phyloP scores from a whole-genome alignment of 2,888 invertebrate genomes.

The Limnephilus auricula region DNA sequence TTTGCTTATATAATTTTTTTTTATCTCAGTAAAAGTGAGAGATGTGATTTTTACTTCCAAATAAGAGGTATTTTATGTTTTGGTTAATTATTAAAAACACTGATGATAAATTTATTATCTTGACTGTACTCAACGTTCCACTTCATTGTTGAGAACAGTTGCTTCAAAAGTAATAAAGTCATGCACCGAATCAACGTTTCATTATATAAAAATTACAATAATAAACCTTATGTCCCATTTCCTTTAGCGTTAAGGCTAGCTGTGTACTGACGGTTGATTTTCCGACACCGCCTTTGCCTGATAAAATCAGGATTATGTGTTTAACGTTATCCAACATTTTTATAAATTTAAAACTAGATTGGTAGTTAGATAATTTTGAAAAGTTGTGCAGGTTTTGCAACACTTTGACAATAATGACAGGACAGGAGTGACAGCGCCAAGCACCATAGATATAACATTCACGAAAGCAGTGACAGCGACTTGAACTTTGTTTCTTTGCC shows the following conservation, averaged over 20 bases:
- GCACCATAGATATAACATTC: too few relatives aligned
- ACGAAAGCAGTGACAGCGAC: not conserved
- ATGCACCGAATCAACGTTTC: not conserved
- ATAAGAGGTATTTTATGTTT: too few relatives aligned
- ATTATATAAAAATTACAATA: not conserved
- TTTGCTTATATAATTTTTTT: too few relatives aligned
- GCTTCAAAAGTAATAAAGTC: not conserved
- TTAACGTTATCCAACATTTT: conserved; percentile 88
- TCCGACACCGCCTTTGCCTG: conserved; percentile 99
- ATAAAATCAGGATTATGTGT: conserved; percentile 93
- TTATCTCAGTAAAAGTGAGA: too few relatives aligned
- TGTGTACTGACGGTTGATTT: conserved; percentile 98
- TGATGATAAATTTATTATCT: too few relatives aligned
- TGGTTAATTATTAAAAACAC: too few relatives aligned
- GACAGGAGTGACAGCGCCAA: not conserved
- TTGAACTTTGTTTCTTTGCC: not conserved
- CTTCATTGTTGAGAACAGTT: not conserved
- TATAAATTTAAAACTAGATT: not conserved
- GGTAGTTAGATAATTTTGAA: not conserved
- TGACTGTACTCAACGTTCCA: too few relatives aligned
- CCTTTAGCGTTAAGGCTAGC: conserved; percentile 90
- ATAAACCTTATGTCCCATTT: conserved; percentile 87
- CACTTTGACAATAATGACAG: conserved; percentile 7
- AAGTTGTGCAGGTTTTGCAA: not conserved
- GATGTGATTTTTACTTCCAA: too few relatives aligned